Evolutionary conservation across 2,113 vertebrate species (phyloP).

Genomic region (Silurus meridionalis): DNA sequence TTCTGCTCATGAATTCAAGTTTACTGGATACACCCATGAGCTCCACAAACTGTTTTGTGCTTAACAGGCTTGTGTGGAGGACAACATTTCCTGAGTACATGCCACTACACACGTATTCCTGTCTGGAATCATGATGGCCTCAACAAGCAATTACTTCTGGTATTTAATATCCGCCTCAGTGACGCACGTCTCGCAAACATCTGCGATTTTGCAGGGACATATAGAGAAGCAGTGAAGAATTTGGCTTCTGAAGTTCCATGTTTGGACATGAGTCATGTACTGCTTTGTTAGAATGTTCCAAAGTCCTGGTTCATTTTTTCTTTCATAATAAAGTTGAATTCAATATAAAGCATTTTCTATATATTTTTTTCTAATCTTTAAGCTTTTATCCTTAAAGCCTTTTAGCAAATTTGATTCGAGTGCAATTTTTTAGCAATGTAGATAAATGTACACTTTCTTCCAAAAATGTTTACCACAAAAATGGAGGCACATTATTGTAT

Average conservation of each 20-base stretch:
- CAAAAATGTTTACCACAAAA: no score
- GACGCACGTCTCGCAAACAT: constrained; percentile 33
- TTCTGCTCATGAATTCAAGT: neutral
- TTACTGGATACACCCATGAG: neutral
- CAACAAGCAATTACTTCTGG: constrained; percentile 30
- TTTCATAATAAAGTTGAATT: no score
- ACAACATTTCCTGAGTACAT: neutral
- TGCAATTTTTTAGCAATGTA: no score
- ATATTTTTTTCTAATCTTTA: no score
- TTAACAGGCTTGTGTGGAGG: neutral
- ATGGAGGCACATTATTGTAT: no score
- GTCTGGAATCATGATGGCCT: neutral
- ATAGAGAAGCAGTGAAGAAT: neutral
- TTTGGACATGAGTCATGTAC: constrained; percentile 9
- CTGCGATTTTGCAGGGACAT: neutral
- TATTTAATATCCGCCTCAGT: constrained; percentile 30
- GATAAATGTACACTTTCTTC: no score
- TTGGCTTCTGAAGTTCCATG: neutral
- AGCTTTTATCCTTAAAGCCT: no score
- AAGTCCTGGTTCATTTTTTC: neutral
- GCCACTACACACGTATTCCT: neutral
- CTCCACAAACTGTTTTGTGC: neutral
- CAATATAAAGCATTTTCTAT: no score
- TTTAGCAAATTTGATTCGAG: no score
- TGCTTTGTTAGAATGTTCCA: neutral